A percentile compares a stretch with the other conserved stretches of the same genome.
phyloP scores from a whole-genome alignment of 2,888 invertebrate species.

The Leptopterna dolabrata region DNA sequence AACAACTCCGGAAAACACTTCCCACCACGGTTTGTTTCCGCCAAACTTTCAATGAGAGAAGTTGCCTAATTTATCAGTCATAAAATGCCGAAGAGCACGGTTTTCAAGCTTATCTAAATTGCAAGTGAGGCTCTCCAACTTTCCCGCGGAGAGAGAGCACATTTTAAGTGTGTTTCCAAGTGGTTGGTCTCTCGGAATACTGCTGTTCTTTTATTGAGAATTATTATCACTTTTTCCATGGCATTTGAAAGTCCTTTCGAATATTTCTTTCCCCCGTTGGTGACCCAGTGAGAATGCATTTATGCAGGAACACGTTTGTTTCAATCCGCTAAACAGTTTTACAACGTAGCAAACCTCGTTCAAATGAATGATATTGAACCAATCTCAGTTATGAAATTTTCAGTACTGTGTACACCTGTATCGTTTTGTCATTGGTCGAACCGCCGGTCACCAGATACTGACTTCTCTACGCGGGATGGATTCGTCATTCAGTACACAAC shows the following conservation, averaged over 20 bases:
- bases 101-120: not conserved
- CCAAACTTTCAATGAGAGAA: slow-evolving; percentile 18
- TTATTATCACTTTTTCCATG: not conserved
- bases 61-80: slow-evolving; percentile 28
- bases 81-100: slow-evolving; percentile 1
- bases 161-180: not conserved
- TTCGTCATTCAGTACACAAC: too few relatives aligned
- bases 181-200: not conserved
- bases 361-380: too few relatives aligned
- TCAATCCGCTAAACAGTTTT: too few relatives aligned
- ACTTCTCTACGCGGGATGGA: too few relatives aligned
- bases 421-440: too few relatives aligned
- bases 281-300: too few relatives aligned
- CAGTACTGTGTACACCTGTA: too few relatives aligned
- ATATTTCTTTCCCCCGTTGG: too few relatives aligned
- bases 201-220: not conserved
- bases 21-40: not conserved
- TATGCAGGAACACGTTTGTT: too few relatives aligned
- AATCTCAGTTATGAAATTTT: too few relatives aligned
- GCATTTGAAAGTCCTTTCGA: not conserved
- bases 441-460: too few relatives aligned
- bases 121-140: not conserved
- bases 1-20: not conserved
- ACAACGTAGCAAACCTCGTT: too few relatives aligned
- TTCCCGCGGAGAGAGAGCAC: not conserved